These are phyloP conservation scores for Lutraria rhynchaena DNA, from an alignment of 1,140 invertebrate genomes.

Conservation along the genomic window DNA sequence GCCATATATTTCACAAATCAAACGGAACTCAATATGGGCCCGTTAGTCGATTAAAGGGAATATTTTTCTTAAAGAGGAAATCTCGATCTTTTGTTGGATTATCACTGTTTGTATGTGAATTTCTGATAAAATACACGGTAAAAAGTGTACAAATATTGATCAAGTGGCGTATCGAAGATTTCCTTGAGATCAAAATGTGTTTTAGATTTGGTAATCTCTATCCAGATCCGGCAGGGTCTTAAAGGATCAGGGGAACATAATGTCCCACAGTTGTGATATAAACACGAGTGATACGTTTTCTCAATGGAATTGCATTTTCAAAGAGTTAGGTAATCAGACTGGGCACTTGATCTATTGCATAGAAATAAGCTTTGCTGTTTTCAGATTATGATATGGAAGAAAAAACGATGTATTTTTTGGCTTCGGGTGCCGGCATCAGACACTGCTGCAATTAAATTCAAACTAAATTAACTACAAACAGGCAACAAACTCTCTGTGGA, in stretches of 20 bases:
- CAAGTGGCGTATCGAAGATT: conserved; percentile 47
- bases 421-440: no score
- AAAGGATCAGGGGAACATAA: conserved; percentile 46
- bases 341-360: no score
- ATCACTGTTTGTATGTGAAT: conserved; percentile 44
- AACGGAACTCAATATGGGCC: conserved; percentile 27
- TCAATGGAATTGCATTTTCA: conserved; percentile 38
- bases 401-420: no score
- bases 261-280: conserved; percentile 39
- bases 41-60: conserved; percentile 50
- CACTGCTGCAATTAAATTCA: no score
- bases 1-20: conserved; percentile 42
- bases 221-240: conserved; percentile 28
- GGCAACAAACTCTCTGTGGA: no score
- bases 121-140: conserved; percentile 44
- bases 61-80: conserved; percentile 39
- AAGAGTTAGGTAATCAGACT: no score
- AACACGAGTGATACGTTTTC: conserved; percentile 32
- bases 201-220: conserved; percentile 51
- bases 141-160: conserved; percentile 58
- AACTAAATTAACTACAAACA: no score
- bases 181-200: conserved; percentile 47
- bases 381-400: no score
- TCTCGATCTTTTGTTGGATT: conserved; percentile 33
- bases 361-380: no score